Conservation (phyloP, 2,113 vertebrate species). For the Bostrychus sinensis region DNA sequence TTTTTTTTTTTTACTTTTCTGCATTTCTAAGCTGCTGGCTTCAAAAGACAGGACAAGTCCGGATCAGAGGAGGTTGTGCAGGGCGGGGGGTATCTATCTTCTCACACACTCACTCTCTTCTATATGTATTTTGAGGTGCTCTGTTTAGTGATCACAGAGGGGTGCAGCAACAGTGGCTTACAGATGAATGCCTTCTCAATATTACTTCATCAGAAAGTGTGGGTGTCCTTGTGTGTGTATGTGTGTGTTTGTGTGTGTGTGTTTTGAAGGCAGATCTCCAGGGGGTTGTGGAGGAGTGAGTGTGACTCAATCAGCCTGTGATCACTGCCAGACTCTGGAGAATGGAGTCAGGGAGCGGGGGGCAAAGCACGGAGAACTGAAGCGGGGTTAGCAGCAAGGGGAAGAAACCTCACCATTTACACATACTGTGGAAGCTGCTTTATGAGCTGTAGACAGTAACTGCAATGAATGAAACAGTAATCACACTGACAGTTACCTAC, state of each 20-base stretch:
- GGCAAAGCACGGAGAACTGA: conserved; percentile 40
- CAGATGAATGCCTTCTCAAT: conserved; percentile 77
- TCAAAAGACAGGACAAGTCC: conserved; percentile 66
- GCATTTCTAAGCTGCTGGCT: conserved; percentile 70
- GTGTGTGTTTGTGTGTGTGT: conserved; percentile 19
- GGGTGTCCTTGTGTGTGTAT: conserved; percentile 18
- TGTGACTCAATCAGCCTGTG: conserved; percentile 68
- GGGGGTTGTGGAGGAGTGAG: conserved; percentile 59
- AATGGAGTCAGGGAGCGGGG: conserved; percentile 46
- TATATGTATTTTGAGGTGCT: conserved; percentile 70
- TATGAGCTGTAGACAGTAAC: conserved; percentile 14
- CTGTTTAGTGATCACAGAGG: conserved; percentile 67
- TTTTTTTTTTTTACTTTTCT: conserved; percentile 48
- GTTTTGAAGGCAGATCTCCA: conserved; percentile 45
- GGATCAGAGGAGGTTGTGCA: conserved; percentile 62
- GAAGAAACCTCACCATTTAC: conserved; percentile 35
- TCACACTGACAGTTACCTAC: conserved; percentile 12
- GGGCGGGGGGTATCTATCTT: conserved; percentile 47
- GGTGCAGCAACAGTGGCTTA: conserved; percentile 62
- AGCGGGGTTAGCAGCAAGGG: conserved; percentile 14
- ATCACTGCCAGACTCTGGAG: conserved; percentile 55
- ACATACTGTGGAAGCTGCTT: conserved; percentile 22
- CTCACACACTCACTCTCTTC: conserved; percentile 33
- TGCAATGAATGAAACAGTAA: conserved; percentile 28
- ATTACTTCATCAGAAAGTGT: conserved; percentile 69